A percentile compares a stretch with the other conserved stretches of the same genome.
phyloP scores from a whole-genome alignment of 2,797 vertebrate genomes.

The Lepilemur septentrionalis region DNA sequence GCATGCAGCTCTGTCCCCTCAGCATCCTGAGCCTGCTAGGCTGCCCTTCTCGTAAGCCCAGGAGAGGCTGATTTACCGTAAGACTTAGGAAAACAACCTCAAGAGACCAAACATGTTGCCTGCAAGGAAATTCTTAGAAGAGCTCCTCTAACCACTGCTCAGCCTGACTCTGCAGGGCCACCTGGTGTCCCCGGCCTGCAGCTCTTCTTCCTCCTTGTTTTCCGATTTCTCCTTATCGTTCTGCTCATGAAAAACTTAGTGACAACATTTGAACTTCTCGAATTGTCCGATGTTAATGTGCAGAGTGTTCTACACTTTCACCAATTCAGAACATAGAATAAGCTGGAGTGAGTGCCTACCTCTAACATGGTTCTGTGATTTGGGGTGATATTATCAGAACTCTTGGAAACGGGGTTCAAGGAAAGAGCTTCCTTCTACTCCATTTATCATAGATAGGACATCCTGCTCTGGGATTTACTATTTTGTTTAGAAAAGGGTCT shows the following conservation, averaged over 20 bases:
- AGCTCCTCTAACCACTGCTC: rapidly evolving
- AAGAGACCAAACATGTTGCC: not conserved
- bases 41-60: not conserved
- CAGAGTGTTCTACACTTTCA: not conserved
- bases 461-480: not conserved
- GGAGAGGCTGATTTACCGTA: not conserved
- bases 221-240: not conserved
- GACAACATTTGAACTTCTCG: not conserved
- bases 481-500: not conserved
- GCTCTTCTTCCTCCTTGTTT: not conserved
- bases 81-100: not conserved
- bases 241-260: not conserved
- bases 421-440: not conserved
- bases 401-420: not conserved
- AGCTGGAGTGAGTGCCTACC: not conserved
- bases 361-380: not conserved
- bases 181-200: not conserved
- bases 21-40: not conserved
- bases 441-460: not conserved
- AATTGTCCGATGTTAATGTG: not conserved
- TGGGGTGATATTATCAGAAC: not conserved
- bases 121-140: not conserved
- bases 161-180: not conserved
- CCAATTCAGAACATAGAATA: not conserved
- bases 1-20: not conserved